These are phyloP conservation scores for Chunga burmeisteri DNA, from an alignment of 2,113 vertebrate genomes.

Conservation along the genomic window DNA sequence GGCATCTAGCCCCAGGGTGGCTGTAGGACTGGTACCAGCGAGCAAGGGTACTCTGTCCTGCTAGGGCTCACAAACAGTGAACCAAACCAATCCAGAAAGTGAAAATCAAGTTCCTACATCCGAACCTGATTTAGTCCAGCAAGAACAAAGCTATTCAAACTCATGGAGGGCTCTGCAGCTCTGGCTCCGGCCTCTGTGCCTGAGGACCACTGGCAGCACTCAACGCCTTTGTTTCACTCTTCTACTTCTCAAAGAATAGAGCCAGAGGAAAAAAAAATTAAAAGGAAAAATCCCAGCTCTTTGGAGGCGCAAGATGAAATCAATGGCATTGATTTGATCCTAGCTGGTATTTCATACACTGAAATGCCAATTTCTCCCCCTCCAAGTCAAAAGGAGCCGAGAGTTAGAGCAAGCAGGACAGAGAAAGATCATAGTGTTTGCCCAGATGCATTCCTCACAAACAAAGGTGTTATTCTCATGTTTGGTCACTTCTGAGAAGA, in stretches of 20 bases:
- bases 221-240: neutral
- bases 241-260: slow-evolving; percentile 21
- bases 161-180: neutral
- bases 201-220: slow-evolving; percentile 36
- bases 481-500: neutral
- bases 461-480: neutral
- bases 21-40: neutral
- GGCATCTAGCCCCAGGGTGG: neutral
- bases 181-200: slow-evolving; percentile 2
- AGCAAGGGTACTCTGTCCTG: neutral
- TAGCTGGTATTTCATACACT: slow-evolving; percentile 2
- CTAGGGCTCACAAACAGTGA: neutral
- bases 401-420: neutral
- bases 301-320: slow-evolving; percentile 1
- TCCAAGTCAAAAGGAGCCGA: neutral
- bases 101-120: neutral
- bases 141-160: neutral
- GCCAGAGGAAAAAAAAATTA: neutral
- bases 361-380: neutral
- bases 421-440: neutral
- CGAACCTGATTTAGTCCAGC: neutral
- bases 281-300: neutral
- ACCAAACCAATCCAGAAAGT: neutral
- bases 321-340: slow-evolving; percentile 29
- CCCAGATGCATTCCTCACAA: neutral